Evolutionary conservation across 2,888 invertebrate genomes (phyloP).

Genomic region (Orgyia antiqua): DNA sequence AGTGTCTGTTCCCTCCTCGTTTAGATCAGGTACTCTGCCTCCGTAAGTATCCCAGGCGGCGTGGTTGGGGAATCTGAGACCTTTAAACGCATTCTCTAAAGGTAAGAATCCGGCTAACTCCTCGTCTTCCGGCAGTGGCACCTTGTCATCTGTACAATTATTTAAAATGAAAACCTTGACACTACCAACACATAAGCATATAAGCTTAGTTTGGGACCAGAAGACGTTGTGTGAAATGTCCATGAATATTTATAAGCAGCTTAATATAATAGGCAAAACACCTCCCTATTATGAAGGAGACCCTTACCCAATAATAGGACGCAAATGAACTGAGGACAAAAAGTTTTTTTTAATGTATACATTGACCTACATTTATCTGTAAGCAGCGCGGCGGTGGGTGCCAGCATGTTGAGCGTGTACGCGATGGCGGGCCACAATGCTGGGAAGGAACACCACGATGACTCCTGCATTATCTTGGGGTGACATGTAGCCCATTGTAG

Average conservation of each 20-base stretch:
- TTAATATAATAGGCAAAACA: no score
- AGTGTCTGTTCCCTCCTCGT: slow-evolving; percentile 20
- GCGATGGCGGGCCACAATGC: slow-evolving; percentile 90
- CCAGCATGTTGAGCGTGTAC: slow-evolving; percentile 83
- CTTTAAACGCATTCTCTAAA: slow-evolving; percentile 78
- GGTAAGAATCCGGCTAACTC: slow-evolving; percentile 89
- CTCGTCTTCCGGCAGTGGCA: slow-evolving; percentile 87
- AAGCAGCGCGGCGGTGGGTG: slow-evolving; percentile 61
- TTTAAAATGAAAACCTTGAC: no score
- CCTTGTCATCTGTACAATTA: slow-evolving; percentile 72
- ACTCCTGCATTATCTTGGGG: slow-evolving; percentile 74
- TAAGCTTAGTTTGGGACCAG: no score
- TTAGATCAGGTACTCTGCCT: slow-evolving; percentile 40
- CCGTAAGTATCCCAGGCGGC: slow-evolving; percentile 57
- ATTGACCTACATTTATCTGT: no score
- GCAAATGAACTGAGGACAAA: not conserved
- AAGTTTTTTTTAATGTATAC: no score
- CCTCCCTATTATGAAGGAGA: no score
- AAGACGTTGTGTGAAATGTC: no score
- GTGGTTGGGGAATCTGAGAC: slow-evolving; percentile 67
- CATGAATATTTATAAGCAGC: no score
- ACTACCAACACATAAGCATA: no score
- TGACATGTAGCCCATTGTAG: slow-evolving; percentile 83
- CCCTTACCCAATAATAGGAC: no score
- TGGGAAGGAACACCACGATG: slow-evolving; percentile 78